Percentiles rank a stretch among this genome's conserved stretches.
phyloP scores from a whole-genome alignment of 2,113 vertebrate genomes.

The Psephotus haematonotus region DNA sequence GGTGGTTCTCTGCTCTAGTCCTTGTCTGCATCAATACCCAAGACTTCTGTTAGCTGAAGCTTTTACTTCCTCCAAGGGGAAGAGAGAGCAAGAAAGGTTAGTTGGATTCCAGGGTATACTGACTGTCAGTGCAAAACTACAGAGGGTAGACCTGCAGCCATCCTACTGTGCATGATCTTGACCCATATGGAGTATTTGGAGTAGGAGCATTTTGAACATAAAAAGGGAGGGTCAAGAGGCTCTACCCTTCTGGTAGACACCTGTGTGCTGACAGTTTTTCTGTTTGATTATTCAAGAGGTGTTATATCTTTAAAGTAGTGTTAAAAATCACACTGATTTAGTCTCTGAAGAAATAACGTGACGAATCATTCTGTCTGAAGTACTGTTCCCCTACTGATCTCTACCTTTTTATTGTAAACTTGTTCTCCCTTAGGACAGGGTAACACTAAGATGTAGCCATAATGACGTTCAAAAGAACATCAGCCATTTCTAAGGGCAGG shows the following conservation, averaged over 20 bases:
- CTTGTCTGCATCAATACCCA: rapidly evolving
- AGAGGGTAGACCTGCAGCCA: background rate
- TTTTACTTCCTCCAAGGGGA: background rate
- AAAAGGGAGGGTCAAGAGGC: background rate
- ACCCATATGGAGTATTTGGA: background rate
- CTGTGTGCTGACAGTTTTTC: background rate
- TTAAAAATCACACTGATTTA: background rate
- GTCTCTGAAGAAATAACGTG: background rate
- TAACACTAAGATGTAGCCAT: background rate
- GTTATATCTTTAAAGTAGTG: background rate
- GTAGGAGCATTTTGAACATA: background rate
- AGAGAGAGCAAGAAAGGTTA: background rate
- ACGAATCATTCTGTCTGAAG: background rate
- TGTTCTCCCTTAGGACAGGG: background rate
- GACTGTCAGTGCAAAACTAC: background rate
- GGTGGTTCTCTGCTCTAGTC: background rate
- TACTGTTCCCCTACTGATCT: background rate
- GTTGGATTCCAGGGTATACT: background rate
- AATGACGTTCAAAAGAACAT: background rate
- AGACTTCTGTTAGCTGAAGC: background rate
- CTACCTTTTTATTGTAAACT: background rate
- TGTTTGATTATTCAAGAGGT: background rate
- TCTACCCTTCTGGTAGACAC: background rate
- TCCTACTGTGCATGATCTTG: background rate
- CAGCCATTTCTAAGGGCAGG: background rate